Base-by-base conservation (phyloP, 1,140 invertebrate genomes). In the Andricus grossulariae region DNA sequence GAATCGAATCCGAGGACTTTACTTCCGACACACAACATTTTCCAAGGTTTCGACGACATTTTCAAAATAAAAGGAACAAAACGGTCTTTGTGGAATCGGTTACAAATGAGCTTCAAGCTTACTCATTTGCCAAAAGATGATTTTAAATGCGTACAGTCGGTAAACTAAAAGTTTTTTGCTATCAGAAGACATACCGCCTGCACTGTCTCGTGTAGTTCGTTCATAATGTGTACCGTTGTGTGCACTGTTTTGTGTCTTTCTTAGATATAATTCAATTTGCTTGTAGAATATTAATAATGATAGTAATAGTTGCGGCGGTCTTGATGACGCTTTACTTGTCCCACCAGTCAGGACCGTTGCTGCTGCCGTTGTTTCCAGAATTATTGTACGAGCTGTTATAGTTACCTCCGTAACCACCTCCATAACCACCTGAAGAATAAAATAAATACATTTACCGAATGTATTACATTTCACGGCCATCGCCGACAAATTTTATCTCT, bases 261-360 rank as follows among this genome's bases (percentile, higher is more conserved):
- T 88, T 91, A 90, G 84, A 89, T 90, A 86, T 88, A 90, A 87
- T 90, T 89, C 76, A 91, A 90, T 91, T 90, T 91, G 82, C 83
- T 86, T 88, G 88, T 90, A 89, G 84, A 90, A 76, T 90, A 90
- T 81, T 86, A 84, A 84, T 89, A 87, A 87, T 91, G 89, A 88
- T 82, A 86, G 85, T 90, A 87, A 86, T 91, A 90, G 83, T 89
- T 88, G 85, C 79, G 84, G 84, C 85, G 83, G 85, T 86, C 84
- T 87, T 81, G 81, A 86, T 82, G 84, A 78, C 80, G 19, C 72
- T 81, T 51, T 78, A 79, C 49, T 77, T 77, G 52, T 81, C 72
- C 91, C 91, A 92, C 91, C 91, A 92, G 76, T 89, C 85, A 45
- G 86, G 81, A 50, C 87, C 87, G 70, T 84, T 83, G 81, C 82